These are phyloP conservation scores for Phalacrocorax carbo DNA, from an alignment of 2,113 vertebrate species.

Conservation along the genomic window DNA sequence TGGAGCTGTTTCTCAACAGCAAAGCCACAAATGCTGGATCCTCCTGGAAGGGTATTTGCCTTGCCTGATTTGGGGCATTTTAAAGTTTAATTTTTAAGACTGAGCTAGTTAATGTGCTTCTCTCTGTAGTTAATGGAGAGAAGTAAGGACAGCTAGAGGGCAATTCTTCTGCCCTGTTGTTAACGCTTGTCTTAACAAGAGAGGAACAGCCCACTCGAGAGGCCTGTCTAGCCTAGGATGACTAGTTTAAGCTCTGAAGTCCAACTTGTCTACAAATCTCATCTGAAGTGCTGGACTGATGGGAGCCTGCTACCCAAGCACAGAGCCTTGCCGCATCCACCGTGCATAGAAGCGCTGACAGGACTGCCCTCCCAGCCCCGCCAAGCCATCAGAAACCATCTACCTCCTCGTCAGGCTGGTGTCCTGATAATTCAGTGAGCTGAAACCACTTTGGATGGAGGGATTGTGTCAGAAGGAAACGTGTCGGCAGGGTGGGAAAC, in stretches of 20 bases:
- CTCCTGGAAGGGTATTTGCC: not conserved
- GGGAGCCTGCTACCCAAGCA: not conserved
- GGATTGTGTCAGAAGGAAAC: not conserved
- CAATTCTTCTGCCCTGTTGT: not conserved
- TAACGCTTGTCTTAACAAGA: not conserved
- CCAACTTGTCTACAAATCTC: not conserved
- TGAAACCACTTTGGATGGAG: not conserved
- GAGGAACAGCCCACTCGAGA: not conserved
- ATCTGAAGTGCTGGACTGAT: not conserved
- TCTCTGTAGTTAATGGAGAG: not conserved
- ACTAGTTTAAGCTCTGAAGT: not conserved
- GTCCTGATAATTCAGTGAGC: rapidly evolving
- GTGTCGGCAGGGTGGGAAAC: not conserved
- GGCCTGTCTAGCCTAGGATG: not conserved
- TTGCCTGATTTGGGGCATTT: not conserved
- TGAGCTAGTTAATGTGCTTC: not conserved
- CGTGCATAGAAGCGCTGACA: rapidly evolving
- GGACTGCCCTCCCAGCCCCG: not conserved
- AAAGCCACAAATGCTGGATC: not conserved
- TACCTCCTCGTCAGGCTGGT: rapidly evolving
- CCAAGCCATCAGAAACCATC: not conserved
- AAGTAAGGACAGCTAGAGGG: not conserved
- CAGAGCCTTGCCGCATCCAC: not conserved
- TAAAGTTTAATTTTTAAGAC: not conserved
- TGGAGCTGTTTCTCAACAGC: not conserved